These are phyloP conservation scores for Temnothorax unifasciatus DNA, from an alignment of 2,888 invertebrate genomes.

Conservation along the genomic window DNA sequence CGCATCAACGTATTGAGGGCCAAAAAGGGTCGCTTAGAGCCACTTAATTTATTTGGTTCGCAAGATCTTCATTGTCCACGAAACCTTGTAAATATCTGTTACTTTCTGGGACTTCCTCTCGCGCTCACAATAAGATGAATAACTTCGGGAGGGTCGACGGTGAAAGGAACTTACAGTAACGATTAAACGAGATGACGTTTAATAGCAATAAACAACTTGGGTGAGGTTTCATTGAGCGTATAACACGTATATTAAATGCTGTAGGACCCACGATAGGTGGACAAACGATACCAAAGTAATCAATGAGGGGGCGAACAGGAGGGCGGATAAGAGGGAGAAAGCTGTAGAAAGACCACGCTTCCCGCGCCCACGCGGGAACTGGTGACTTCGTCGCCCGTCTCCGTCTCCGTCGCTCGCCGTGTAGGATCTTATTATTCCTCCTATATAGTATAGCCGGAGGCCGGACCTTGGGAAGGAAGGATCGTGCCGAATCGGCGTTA, in stretches of 20 bases:
- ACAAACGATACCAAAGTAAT: constrained; percentile 75
- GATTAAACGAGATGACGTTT: background rate
- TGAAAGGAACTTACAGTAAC: background rate
- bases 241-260: constrained; percentile 14
- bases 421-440: constrained; percentile 63
- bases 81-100: background rate
- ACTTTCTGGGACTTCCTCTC: constrained; percentile 22
- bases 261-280: constrained; percentile 61
- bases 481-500: constrained; percentile 64
- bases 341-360: constrained; percentile 59
- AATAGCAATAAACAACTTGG: background rate
- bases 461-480: constrained; percentile 62
- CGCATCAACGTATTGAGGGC: constrained; percentile 5
- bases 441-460: constrained; percentile 46
- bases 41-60: constrained; percentile 18
- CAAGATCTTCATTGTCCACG: constrained; percentile 17
- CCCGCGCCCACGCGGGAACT: constrained; percentile 71
- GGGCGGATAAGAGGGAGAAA: constrained; percentile 63
- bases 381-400: constrained; percentile 47
- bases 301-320: constrained; percentile 71
- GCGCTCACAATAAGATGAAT: constrained; percentile 10
- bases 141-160: background rate
- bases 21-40: background rate
- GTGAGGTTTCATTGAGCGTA: background rate
- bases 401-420: constrained; percentile 45